phyloP scores from a whole-genome alignment of 1,140 invertebrate genomes.

The Neodiprion virginianus region DNA sequence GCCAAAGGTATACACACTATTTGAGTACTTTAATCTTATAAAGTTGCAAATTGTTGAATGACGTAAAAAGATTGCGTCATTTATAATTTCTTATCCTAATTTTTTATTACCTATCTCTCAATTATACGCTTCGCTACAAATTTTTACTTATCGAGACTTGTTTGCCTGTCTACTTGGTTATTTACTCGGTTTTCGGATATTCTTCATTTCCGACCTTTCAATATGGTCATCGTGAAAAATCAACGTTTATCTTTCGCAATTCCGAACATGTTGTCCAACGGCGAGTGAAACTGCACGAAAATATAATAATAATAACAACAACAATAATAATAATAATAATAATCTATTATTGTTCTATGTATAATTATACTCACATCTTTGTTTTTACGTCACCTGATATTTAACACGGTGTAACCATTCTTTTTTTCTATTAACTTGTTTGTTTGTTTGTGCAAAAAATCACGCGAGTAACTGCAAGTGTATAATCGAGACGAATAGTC shows the following conservation, averaged over 20 bases:
- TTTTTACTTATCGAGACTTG: neutral
- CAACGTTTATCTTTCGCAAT: too few relatives aligned
- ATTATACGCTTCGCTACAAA: neutral
- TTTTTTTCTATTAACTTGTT: constrained; percentile 6
- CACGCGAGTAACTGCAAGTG: too few relatives aligned
- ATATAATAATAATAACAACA: too few relatives aligned
- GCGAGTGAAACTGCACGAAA: too few relatives aligned
- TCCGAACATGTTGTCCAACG: too few relatives aligned
- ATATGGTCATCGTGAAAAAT: too few relatives aligned
- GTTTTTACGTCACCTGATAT: neutral
- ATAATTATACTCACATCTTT: constrained; percentile 16
- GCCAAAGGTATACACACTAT: constrained; percentile 56
- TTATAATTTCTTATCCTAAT: neutral
- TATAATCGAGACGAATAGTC: too few relatives aligned
- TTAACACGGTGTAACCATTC: constrained; percentile 20
- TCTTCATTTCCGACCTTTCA: neutral
- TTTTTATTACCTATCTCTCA: neutral
- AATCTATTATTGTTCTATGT: too few relatives aligned
- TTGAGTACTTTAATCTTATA: constrained; percentile 28
- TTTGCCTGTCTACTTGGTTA: constrained; percentile 1
- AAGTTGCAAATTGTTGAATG: neutral
- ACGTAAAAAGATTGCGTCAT: neutral
- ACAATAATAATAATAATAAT: too few relatives aligned
- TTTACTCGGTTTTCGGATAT: constrained; percentile 36
- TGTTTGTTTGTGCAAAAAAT: constrained; percentile 14